A percentile compares a stretch with the other conserved stretches of the same genome.
These are phyloP conservation scores for Centropus bengalensis DNA, from an alignment of 2,113 vertebrate species.

Conservation along the genomic window DNA sequence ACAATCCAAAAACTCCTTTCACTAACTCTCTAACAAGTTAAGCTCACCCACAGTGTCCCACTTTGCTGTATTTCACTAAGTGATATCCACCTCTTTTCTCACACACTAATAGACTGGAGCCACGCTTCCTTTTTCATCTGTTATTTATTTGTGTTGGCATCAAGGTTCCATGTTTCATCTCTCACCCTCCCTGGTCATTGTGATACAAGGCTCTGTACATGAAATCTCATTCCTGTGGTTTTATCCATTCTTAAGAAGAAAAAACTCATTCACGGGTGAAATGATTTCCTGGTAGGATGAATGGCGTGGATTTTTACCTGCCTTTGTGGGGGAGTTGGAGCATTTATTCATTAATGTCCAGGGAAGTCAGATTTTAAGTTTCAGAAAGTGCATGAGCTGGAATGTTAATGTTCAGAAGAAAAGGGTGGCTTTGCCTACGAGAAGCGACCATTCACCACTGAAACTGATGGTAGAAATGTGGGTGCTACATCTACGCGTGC, in stretches of 20 bases:
- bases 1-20: background rate
- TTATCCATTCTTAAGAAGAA: slow-evolving; percentile 42
- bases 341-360: background rate
- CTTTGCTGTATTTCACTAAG: background rate
- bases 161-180: slow-evolving; percentile 38
- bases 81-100: background rate
- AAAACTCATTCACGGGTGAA: slow-evolving; percentile 27
- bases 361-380: background rate
- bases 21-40: background rate
- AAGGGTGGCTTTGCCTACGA: background rate
- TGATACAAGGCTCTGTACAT: slow-evolving; percentile 15
- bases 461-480: background rate
- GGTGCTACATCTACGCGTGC: background rate
- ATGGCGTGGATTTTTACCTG: background rate
- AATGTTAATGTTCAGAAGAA: background rate
- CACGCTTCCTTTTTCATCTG: background rate
- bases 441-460: background rate
- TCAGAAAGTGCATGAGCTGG: background rate
- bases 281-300: slow-evolving; percentile 42
- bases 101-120: background rate
- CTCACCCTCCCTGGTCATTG: slow-evolving; percentile 45
- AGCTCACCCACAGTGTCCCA: background rate
- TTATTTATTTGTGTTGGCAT: slow-evolving; percentile 37
- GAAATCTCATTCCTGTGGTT: slow-evolving; percentile 61
- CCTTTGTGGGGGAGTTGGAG: background rate